Conservation (phyloP, 1,140 invertebrate species). For the Saccostrea glomerata region DNA sequence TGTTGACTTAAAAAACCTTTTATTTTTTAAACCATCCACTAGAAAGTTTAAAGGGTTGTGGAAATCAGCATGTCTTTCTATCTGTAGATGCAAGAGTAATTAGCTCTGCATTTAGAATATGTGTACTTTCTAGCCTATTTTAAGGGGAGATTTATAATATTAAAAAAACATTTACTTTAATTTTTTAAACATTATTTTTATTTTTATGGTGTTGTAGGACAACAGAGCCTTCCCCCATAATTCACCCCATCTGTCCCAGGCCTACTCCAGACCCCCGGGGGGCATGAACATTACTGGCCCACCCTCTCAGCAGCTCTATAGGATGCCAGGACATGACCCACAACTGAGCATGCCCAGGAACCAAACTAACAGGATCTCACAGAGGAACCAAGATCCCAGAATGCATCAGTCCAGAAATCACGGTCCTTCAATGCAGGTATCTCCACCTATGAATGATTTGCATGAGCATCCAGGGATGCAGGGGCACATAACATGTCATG, state of each 20-base stretch:
- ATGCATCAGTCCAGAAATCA: conserved; percentile 1
- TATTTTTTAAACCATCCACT: too few species aligned
- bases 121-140: too few species aligned
- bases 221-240: not conserved
- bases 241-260: conserved; percentile 11
- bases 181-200: not conserved
- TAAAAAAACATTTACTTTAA: too few species aligned
- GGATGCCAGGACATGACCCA: not conserved
- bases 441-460: not conserved
- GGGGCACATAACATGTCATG: conserved; percentile 4
- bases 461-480: not conserved
- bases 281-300: conserved; percentile 10
- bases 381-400: conserved; percentile 2
- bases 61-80: too few species aligned
- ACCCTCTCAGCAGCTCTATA: not conserved
- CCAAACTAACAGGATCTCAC: not conserved
- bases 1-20: too few species aligned
- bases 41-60: too few species aligned
- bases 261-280: not conserved
- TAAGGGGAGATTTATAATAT: too few species aligned
- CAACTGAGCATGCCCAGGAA: not conserved
- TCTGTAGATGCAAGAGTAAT: too few species aligned
- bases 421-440: conserved; percentile 1
- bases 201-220: not conserved
- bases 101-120: too few species aligned